These are phyloP conservation scores for Camelus bactrianus DNA, from an alignment of 2,113 vertebrate species.

Conservation along the genomic window DNA sequence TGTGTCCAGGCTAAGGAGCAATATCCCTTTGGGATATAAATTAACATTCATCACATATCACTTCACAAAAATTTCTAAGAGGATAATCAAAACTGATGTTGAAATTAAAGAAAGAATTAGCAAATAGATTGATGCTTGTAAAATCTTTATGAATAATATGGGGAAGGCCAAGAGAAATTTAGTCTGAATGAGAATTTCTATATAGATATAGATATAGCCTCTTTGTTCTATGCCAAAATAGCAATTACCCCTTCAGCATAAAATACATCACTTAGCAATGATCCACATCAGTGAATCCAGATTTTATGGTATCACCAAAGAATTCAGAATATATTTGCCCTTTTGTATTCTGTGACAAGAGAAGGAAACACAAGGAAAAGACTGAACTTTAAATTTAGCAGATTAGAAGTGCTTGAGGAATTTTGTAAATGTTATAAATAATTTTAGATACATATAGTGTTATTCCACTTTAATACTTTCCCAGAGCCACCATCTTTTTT, in stretches of 20 bases:
- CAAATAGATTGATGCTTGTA: neutral
- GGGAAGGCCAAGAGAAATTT: slow-evolving; percentile 11
- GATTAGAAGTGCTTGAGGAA: slow-evolving; percentile 15
- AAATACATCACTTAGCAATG: neutral
- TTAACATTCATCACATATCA: neutral
- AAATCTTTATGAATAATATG: slow-evolving; percentile 6
- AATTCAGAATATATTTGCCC: neutral
- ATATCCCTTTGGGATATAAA: neutral
- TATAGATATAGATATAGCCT: neutral
- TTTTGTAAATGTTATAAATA: slow-evolving; percentile 51
- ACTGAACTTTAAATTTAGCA: slow-evolving; percentile 6
- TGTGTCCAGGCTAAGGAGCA: slow-evolving; percentile 27
- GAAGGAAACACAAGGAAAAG: neutral
- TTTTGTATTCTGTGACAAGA: neutral
- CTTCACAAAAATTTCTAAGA: slow-evolving; percentile 45
- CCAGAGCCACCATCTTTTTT: slow-evolving; percentile 13
- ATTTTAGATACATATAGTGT: neutral
- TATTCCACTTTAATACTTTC: slow-evolving; percentile 43
- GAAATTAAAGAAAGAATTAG: slow-evolving; percentile 46
- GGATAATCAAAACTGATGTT: neutral
- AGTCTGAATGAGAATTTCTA: neutral
- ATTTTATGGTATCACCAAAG: neutral
- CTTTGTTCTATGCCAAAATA: neutral
- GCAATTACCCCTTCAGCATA: neutral
- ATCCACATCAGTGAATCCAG: neutral